Evolutionary conservation across 1,140 invertebrate genomes (phyloP).

Genomic region (Eriocheir sinensis): DNA sequence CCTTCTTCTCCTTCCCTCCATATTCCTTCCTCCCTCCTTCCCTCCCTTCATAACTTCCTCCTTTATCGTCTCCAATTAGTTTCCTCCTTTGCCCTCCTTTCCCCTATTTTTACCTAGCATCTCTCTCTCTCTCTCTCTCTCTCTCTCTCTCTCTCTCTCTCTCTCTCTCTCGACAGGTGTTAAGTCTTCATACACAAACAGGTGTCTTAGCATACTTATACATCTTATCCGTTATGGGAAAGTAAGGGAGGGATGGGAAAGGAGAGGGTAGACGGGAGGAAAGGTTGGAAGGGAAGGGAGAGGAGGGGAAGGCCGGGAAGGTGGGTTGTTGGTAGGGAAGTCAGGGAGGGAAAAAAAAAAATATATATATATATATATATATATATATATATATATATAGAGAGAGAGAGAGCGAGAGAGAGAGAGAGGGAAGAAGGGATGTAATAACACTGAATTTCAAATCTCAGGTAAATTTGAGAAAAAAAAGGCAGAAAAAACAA

Average conservation of each 20-base stretch:
- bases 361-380: no score
- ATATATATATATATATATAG: not conserved
- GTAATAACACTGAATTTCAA: no score
- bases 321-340: no score
- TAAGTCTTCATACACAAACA: not conserved
- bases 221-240: not conserved
- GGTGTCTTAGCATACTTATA: not conserved
- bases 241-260: not conserved
- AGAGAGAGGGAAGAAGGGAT: no score
- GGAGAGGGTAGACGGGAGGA: not conserved
- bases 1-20: not conserved
- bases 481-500: no score
- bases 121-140: conserved; percentile 43
- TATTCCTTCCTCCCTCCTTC: not conserved
- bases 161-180: conserved; percentile 33
- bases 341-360: no score
- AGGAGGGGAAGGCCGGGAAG: no score
- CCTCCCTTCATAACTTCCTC: not conserved
- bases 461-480: no score
- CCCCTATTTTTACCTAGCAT: not conserved
- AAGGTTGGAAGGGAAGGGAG: no score
- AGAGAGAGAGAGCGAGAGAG: not conserved
- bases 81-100: conserved; percentile 33
- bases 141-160: conserved; percentile 45
- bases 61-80: conserved; percentile 26